Base-by-base conservation (phyloP, 2,113 vertebrate genomes). In the Colius striatus region DNA sequence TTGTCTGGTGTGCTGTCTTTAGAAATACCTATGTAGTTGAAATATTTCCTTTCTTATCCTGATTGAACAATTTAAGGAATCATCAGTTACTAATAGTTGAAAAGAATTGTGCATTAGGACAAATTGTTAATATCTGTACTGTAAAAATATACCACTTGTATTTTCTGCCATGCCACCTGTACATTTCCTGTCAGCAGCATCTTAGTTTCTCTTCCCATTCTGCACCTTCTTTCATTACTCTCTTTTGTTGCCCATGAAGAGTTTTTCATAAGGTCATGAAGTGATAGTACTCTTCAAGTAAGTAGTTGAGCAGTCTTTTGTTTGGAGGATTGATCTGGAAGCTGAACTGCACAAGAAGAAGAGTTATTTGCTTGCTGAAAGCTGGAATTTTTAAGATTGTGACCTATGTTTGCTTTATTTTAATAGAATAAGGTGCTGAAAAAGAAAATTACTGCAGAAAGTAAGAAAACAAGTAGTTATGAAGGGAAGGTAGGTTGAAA, bases 401-500 rank as follows among this genome's bases (percentile, higher is more conserved):
- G 8, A 61, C 38, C 25, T 77, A 48, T 72, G 10, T 21, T 81
- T 85, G 6, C 15, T 91, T 95, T 87, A 76, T 90, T 76, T 98
- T 97, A 82, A 97, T 95, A 99, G 99, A 99, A 98, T 95, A 99
- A 98, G 93, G 53, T 70, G 25, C 98, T 99, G 60, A 98, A 98
- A 96, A 99, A 98, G 93, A 98, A 98, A 97, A 95, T 98, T 12
- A 87, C 92, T 95, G 96, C 97, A 97, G 98, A 98, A 93, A 98
- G 65, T 88, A 98, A 96, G 77, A 98, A 98, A 96, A 97, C 67
- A 87, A 97, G 62, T 97, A 61, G 97, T 87, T 98, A 97, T 92
- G 98, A 99, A 89, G 91, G 73, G 62, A 97, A 97, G 92, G 96
- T 97, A 71, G 12, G 94, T 78, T 79, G 76, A n/a, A 61, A 53